Base-by-base conservation (phyloP, 2,113 vertebrate genomes). In the Charina bottae region DNA sequence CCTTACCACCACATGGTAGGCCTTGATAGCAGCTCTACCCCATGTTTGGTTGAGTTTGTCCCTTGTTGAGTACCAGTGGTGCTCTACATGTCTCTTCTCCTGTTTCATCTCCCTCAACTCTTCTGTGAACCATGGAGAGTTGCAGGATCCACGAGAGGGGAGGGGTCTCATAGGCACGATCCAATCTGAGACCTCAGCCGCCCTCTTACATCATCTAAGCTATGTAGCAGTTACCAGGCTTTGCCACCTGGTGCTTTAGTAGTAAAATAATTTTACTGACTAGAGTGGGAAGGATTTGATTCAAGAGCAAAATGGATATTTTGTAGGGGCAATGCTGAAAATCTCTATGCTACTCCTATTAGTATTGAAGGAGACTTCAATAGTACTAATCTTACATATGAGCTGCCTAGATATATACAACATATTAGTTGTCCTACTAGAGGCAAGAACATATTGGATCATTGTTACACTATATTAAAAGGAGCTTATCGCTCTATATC, bases 341-440 rank as follows among this genome's bases (percentile, higher is more conserved):
- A 89, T 89, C 54, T 92, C 46, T 92, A 33, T 23, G 62, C n/a
- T 89, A 78, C 6, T 26, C 23, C 33, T 59, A 64, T 58, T 78
- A n/a, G n/a, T n/a, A n/a, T n/a, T n/a, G n/a, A n/a, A n/a, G n/a
- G n/a, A n/a, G n/a, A n/a, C n/a, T n/a, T n/a, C n/a, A n/a, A n/a
- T n/a, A n/a, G n/a, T n/a, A n/a, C n/a, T n/a, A n/a, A n/a, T n/a
- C n/a, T n/a, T n/a, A n/a, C n/a, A n/a, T n/a, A n/a, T n/a, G n/a
- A n/a, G n/a, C n/a, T n/a, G n/a, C n/a, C n/a, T n/a, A n/a, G n/a
- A n/a, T n/a, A n/a, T n/a, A n/a, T n/a, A n/a, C n/a, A n/a, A n/a
- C n/a, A n/a, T n/a, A n/a, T n/a, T n/a, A n/a, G n/a, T n/a, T n/a
- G n/a, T n/a, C n/a, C n/a, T n/a, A n/a, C n/a, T n/a, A n/a, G n/a